phyloP scores from a whole-genome alignment of 1,140 invertebrate species.

The Onthophagus taurus region DNA sequence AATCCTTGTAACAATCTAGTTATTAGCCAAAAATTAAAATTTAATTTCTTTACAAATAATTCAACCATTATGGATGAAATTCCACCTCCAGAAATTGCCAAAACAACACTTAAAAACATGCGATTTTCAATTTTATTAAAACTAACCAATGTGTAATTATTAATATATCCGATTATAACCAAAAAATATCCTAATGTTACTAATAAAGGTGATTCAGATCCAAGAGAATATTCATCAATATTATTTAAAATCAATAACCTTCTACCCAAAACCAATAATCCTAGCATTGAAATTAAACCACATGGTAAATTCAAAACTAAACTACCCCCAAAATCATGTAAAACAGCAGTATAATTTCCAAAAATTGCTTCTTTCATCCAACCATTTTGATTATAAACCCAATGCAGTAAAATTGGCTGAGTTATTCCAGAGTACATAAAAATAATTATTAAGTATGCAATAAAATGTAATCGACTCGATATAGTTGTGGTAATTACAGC shows the following conservation, averaged over 20 bases:
- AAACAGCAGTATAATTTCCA: conserved; percentile 11
- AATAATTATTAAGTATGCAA: conserved; percentile 16
- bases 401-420: conserved; percentile 24
- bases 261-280: conserved; percentile 20
- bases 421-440: conserved; percentile 17
- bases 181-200: conserved; percentile 23
- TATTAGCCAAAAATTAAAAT: conserved; percentile 24
- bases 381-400: conserved; percentile 24
- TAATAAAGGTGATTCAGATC: conserved; percentile 19
- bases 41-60: conserved; percentile 18
- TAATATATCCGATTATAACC: conserved; percentile 22
- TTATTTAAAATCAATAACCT: conserved; percentile 22
- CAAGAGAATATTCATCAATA: conserved; percentile 20
- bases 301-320: conserved; percentile 21
- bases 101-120: conserved; percentile 20
- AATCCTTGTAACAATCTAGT: conserved; percentile 24
- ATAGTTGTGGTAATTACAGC: conserved; percentile 22
- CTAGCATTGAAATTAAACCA: conserved; percentile 18
- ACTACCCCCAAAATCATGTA: conserved; percentile 23
- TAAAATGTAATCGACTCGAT: conserved; percentile 20
- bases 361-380: conserved; percentile 22
- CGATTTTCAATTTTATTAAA: conserved; percentile 12
- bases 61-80: conserved; percentile 17
- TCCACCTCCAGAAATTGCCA: conserved; percentile 21
- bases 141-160: conserved; percentile 9